Conservation (phyloP, 2,113 vertebrate species). For the Euleptes europaea region DNA sequence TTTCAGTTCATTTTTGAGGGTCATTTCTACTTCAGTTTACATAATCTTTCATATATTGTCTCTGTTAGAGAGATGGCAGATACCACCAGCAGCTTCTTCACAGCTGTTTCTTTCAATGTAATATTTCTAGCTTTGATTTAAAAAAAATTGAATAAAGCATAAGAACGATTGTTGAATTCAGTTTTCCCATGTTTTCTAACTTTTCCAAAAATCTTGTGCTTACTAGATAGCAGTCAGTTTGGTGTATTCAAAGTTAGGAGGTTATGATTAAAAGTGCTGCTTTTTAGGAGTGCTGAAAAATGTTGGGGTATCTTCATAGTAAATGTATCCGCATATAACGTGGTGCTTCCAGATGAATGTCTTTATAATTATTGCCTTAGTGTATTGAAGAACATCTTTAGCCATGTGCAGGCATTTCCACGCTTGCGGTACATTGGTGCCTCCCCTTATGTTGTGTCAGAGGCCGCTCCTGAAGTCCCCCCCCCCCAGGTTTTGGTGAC, state of each 20-base stretch:
- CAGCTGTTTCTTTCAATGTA: not conserved
- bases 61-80: not conserved
- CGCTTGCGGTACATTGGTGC: not conserved
- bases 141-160: not conserved
- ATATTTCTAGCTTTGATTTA: not conserved
- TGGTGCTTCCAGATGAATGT: not conserved
- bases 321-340: not conserved
- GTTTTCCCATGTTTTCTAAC: no score
- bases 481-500: not conserved
- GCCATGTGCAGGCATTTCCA: not conserved
- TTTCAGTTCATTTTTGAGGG: not conserved
- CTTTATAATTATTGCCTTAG: not conserved
- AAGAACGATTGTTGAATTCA: not conserved
- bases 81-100: not conserved
- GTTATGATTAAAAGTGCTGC: no score
- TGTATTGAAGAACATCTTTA: not conserved
- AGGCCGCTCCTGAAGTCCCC: not conserved
- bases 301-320: no score
- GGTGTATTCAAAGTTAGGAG: not conserved
- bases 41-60: not conserved
- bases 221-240: not conserved
- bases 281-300: not conserved
- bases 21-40: not conserved
- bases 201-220: not conserved
- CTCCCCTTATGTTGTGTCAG: no score